Conservation (phyloP, 2,888 invertebrate genomes). For the Linyphia triangularis region DNA sequence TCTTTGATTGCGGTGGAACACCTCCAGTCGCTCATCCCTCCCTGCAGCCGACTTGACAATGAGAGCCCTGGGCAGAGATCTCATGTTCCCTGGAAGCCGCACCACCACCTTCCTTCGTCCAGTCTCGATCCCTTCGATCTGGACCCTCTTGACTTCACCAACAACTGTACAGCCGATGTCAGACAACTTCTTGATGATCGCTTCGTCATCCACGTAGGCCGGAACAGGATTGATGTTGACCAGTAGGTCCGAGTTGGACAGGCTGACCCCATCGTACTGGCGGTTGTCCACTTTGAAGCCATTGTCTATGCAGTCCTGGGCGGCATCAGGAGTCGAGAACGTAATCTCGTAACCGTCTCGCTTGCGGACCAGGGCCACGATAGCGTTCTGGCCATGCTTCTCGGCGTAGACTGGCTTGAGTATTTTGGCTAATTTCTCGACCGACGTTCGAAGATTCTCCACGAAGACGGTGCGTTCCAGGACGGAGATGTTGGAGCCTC, state of each 20-base stretch:
- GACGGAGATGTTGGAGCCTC: not conserved
- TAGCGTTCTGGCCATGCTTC: constrained; percentile 59
- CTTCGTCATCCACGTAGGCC: constrained; percentile 60
- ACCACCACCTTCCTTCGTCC: constrained; percentile 68
- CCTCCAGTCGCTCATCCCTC: constrained; percentile 61
- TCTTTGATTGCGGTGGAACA: constrained; percentile 65
- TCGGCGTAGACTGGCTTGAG: constrained; percentile 61
- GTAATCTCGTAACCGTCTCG: constrained; percentile 72
- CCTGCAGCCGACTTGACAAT: constrained; percentile 54
- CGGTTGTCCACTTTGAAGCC: constrained; percentile 65
- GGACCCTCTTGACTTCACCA: constrained; percentile 51
- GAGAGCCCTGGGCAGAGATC: constrained; percentile 68
- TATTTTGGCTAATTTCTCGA: constrained; percentile 62
- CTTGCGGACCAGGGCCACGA: constrained; percentile 46
- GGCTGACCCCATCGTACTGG: constrained; percentile 63
- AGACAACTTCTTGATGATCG: constrained; percentile 46
- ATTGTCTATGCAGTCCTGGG: constrained; percentile 60
- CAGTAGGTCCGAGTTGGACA: constrained; percentile 59
- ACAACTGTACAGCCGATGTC: constrained; percentile 44
- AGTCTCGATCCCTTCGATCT: constrained; percentile 64
- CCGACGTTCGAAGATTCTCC: constrained; percentile 62
- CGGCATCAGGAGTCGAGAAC: constrained; percentile 35
- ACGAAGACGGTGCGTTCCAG: constrained; percentile 67
- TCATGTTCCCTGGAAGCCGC: constrained; percentile 45
- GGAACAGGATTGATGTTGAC: constrained; percentile 68